Conservation (phyloP, 2,888 invertebrate species). For the Coecobrya sp. region DNA sequence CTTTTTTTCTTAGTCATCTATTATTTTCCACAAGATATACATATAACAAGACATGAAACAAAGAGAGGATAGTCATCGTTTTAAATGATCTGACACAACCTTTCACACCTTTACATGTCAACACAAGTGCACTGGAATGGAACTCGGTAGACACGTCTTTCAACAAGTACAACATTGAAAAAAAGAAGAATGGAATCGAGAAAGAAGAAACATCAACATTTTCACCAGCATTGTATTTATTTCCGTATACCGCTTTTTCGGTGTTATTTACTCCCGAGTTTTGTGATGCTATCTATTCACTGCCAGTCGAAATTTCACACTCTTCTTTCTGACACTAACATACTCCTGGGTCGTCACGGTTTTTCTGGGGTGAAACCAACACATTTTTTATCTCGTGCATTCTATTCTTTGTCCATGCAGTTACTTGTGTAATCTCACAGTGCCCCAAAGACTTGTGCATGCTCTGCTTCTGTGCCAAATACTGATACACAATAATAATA, state of each 20-base stretch:
- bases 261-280: not conserved
- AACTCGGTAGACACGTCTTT: not conserved
- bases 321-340: slow-evolving; percentile 31
- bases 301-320: slow-evolving; percentile 55
- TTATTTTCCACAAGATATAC: slow-evolving; percentile 27
- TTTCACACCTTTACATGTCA: slow-evolving; percentile 79
- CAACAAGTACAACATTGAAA: not conserved
- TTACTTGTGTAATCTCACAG: no score
- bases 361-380: not conserved
- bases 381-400: not conserved
- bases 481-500: no score
- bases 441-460: no score
- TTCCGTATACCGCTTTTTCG: not conserved
- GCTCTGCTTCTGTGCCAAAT: no score
- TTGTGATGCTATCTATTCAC: not conserved
- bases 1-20: not conserved
- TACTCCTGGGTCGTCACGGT: slow-evolving; percentile 31
- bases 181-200: not conserved
- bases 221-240: not conserved
- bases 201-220: not conserved
- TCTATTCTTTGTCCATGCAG: no score
- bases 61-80: slow-evolving; percentile 56
- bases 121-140: slow-evolving; percentile 48
- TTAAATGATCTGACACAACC: slow-evolving; percentile 77
- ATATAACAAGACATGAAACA: slow-evolving; percentile 40